Conservation (phyloP, 2,113 vertebrate genomes). For the Leuciscus idus region DNA sequence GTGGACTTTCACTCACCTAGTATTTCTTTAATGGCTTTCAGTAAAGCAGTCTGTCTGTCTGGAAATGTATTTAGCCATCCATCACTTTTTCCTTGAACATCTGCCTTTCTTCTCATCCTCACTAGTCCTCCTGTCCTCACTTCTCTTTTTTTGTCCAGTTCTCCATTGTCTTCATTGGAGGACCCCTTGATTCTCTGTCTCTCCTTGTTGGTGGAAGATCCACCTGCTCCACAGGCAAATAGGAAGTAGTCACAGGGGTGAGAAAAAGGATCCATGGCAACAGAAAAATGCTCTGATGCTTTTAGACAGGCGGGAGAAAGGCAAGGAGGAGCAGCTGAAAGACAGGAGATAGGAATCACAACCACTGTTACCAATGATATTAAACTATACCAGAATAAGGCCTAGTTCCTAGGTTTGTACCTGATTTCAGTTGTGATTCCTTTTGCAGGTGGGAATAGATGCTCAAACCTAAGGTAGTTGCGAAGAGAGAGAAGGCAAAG, state of each 20-base stretch:
- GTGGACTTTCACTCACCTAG: conserved; percentile 66
- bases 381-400: not conserved
- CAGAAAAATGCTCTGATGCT: conserved; percentile 67
- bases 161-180: conserved; percentile 44
- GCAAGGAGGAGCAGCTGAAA: conserved; percentile 67
- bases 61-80: conserved; percentile 39
- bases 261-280: conserved; percentile 74
- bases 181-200: conserved; percentile 56
- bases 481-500: conserved; percentile 53
- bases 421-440: conserved; percentile 19
- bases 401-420: not conserved
- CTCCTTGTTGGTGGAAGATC: conserved; percentile 36
- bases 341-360: not conserved
- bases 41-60: conserved; percentile 63
- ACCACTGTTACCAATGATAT: not conserved
- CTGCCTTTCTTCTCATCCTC: conserved; percentile 14
- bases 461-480: conserved; percentile 60
- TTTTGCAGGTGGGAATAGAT: conserved; percentile 49
- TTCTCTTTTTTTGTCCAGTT: not conserved
- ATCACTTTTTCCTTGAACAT: not conserved
- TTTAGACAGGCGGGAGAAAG: conserved; percentile 67
- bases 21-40: conserved; percentile 68
- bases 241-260: conserved; percentile 79
- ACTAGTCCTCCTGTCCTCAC: conserved; percentile 12
- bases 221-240: conserved; percentile 71